These are phyloP conservation scores for Columba janthina DNA, from an alignment of 2,113 vertebrate genomes.

Conservation along the genomic window DNA sequence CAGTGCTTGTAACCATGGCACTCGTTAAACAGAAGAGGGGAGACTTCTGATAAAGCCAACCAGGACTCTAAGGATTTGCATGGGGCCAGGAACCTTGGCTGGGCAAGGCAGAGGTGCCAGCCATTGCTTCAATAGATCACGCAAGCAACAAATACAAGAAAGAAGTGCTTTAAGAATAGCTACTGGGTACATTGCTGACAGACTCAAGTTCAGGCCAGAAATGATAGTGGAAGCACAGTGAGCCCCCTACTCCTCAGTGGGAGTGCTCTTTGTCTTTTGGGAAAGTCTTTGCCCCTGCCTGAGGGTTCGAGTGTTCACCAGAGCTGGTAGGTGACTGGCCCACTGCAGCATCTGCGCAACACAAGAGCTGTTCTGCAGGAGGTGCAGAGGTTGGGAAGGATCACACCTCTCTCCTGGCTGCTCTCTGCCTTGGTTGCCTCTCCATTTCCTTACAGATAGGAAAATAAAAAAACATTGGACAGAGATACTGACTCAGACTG, in stretches of 20 bases:
- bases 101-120: conserved; percentile 2
- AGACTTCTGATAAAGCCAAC: conserved; percentile 73
- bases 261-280: not conserved
- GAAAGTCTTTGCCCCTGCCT: not conserved
- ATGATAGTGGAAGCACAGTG: not conserved
- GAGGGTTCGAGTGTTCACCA: fast-evolving
- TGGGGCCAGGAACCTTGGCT: not conserved
- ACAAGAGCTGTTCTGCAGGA: not conserved
- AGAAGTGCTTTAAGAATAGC: not conserved
- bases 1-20: conserved; percentile 84
- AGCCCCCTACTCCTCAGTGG: not conserved
- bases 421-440: not conserved
- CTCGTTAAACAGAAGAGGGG: conserved; percentile 71
- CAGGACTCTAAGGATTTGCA: conserved; percentile 57
- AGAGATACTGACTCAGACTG: not conserved
- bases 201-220: not conserved
- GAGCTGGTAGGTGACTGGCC: not conserved
- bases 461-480: not conserved
- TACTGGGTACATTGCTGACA: not conserved
- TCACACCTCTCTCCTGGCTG: not conserved
- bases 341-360: not conserved
- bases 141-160: not conserved
- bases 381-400: not conserved
- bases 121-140: not conserved
- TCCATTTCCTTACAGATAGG: not conserved